These are phyloP conservation scores for Pelusios castaneus DNA, from an alignment of 2,113 vertebrate genomes.

Conservation along the genomic window DNA sequence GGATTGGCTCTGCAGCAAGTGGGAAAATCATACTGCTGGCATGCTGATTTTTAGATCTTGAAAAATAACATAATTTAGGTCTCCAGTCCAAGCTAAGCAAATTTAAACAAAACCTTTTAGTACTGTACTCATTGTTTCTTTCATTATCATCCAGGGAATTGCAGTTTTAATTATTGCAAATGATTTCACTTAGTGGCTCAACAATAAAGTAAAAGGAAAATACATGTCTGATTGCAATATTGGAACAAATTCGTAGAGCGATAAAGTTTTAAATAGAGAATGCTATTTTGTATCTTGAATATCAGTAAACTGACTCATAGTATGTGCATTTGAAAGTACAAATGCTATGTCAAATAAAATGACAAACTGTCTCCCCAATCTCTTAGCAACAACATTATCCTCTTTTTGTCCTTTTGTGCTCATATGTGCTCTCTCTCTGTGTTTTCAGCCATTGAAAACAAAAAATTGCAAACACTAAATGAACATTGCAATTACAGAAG, in stretches of 20 bases:
- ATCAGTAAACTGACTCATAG: not conserved
- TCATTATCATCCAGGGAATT: not conserved
- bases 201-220: not conserved
- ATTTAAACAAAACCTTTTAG: not conserved
- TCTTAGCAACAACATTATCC: not conserved
- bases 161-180: not conserved
- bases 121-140: not conserved
- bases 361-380: not conserved
- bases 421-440: not conserved
- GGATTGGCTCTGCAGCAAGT: not conserved
- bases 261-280: not conserved
- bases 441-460: not conserved
- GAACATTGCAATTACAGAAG: not conserved
- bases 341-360: not conserved
- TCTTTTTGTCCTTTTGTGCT: not conserved
- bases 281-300: not conserved
- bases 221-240: not conserved
- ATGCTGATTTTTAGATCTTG: not conserved
- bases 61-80: not conserved
- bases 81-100: not conserved
- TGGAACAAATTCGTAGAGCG: not conserved
- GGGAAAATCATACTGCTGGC: not conserved
- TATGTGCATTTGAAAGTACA: not conserved
- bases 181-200: not conserved
- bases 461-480: not conserved